A percentile compares a stretch with the other conserved stretches of the same genome.
These are phyloP conservation scores for Xanthia icteritia DNA, from an alignment of 2,888 invertebrate species.

Conservation along the genomic window DNA sequence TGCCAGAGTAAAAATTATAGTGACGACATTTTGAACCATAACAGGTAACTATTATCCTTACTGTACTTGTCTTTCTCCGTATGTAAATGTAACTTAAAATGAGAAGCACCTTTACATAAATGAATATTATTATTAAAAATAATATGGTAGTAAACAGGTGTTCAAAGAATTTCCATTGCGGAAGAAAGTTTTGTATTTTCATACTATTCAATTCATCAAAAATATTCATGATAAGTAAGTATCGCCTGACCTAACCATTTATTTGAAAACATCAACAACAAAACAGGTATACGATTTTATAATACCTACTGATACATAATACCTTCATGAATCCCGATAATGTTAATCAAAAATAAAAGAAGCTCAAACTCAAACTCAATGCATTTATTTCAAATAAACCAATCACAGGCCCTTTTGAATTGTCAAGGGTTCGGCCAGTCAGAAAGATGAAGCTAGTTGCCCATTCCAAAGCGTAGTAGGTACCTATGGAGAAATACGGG, in stretches of 20 bases:
- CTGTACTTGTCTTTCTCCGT: background rate
- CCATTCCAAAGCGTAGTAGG: too few species aligned
- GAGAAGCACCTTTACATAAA: background rate
- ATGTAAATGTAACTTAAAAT: background rate
- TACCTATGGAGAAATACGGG: too few species aligned
- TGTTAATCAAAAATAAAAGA: background rate
- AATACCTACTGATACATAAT: background rate
- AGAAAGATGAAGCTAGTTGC: too few species aligned
- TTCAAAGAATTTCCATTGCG: background rate
- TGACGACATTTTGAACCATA: background rate
- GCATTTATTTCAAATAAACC: too few species aligned
- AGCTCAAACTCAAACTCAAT: too few species aligned
- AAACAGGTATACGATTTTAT: background rate
- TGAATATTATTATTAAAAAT: background rate
- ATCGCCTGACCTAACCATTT: background rate
- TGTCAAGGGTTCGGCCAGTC: too few species aligned
- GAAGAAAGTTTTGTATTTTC: background rate
- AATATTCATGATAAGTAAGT: background rate
- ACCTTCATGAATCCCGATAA: background rate
- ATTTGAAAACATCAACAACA: background rate
- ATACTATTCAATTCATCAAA: background rate
- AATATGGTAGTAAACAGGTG: background rate
- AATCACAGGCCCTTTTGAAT: too few species aligned
- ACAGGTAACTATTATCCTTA: background rate
- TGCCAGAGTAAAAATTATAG: background rate